These are phyloP conservation scores for Helleia helle DNA, from an alignment of 2,888 invertebrate genomes.

Conservation along the genomic window DNA sequence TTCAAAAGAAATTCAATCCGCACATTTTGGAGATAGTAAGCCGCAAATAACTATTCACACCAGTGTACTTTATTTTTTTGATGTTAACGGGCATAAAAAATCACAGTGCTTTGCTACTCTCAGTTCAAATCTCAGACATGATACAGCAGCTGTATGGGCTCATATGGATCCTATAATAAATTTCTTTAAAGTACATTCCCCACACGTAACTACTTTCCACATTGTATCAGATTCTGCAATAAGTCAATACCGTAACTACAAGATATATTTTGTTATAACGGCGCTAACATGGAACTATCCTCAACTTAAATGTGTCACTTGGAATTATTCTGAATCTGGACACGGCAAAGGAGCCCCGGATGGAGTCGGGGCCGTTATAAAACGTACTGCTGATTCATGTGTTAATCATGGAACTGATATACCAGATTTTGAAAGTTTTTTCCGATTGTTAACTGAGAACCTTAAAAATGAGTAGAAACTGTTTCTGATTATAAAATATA, in stretches of 20 bases:
- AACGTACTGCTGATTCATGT: slow-evolving; percentile 14
- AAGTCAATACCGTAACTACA: slow-evolving; percentile 19
- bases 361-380: slow-evolving; percentile 19
- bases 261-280: slow-evolving; percentile 14
- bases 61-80: not conserved
- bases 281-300: slow-evolving; percentile 13
- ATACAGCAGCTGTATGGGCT: slow-evolving; percentile 18
- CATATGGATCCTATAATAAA: slow-evolving; percentile 16
- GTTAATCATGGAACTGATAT: too few relatives aligned
- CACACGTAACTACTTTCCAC: slow-evolving; percentile 15
- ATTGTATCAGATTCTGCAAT: slow-evolving; percentile 15
- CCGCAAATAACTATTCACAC: not conserved
- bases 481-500: too few relatives aligned
- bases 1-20: not conserved
- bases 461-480: too few relatives aligned
- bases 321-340: slow-evolving; percentile 20
- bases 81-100: too few relatives aligned
- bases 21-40: not conserved
- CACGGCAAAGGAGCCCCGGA: slow-evolving; percentile 21
- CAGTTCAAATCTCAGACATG: slow-evolving; percentile 1
- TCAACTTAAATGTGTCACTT: slow-evolving; percentile 14
- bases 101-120: too few relatives aligned
- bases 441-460: too few relatives aligned
- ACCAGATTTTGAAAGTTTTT: too few relatives aligned
- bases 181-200: slow-evolving; percentile 6